phyloP scores from a whole-genome alignment of 2,797 vertebrate species.

The Chrysocyon brachyurus region DNA sequence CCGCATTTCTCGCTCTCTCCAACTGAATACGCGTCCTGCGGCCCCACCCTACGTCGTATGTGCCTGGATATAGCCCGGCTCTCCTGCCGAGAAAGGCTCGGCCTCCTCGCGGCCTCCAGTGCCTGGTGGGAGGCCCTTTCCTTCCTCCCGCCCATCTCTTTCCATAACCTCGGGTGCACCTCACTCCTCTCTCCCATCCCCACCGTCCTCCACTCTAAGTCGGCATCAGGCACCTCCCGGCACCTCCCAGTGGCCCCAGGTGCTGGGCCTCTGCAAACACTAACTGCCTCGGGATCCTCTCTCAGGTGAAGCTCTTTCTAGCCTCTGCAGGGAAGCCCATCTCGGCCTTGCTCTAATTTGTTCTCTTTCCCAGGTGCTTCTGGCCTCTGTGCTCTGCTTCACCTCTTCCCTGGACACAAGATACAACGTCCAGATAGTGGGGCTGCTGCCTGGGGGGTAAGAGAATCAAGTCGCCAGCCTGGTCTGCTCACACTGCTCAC shows the following conservation, averaged over 20 bases:
- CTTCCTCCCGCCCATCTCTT: not conserved
- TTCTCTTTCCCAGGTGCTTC: slow-evolving; percentile 90
- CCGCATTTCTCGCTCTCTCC: not conserved
- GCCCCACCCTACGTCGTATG: not conserved
- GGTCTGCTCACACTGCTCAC: not conserved
- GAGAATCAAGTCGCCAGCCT: not conserved
- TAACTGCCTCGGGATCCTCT: not conserved
- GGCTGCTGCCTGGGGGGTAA: slow-evolving; percentile 95
- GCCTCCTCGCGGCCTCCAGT: too few species aligned
- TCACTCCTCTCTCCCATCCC: not conserved
- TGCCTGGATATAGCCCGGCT: not conserved
- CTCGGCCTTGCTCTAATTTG: not conserved
- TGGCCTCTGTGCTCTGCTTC: slow-evolving; percentile 93
- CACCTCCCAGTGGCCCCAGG: not conserved
- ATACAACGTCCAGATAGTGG: slow-evolving; percentile 94
- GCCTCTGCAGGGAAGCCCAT: not conserved
- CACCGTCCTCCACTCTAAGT: not conserved
- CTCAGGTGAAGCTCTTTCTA: not conserved
- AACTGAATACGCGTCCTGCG: not conserved
- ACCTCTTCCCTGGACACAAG: slow-evolving; percentile 92
- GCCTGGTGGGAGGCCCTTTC: not conserved
- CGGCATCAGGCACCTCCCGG: not conserved
- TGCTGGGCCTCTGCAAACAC: not conserved
- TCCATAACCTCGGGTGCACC: not conserved
- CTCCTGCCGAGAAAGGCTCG: not conserved